Evolutionary conservation across 1,140 invertebrate species (phyloP), one percentile per base, ranked within the genome.

Genomic region (Triops longicaudatus): DNA sequence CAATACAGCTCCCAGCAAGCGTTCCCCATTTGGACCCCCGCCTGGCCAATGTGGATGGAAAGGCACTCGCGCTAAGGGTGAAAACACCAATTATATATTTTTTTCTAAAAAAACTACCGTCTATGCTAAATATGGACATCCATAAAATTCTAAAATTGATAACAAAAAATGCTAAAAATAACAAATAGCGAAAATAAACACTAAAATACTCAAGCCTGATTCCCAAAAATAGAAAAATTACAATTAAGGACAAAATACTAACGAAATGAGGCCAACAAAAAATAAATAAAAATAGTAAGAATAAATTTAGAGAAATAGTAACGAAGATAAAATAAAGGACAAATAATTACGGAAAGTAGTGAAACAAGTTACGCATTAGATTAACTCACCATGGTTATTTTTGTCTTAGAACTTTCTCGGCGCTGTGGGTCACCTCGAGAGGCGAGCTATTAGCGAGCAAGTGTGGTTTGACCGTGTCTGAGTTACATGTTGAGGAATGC

Each of bases 1-100:
- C 87, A 88, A 81, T 87, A 88, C 77, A 89, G 83, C 80, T 88
- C 87, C 88, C 88, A 88, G 80, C 88, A 88, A 75, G 77, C 77
- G 28, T 78, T 78, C 11, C 78, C 76, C 72, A 88, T 88, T 83
- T 88, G 87, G 17, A 88, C 87, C 73, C 87, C 87, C 44, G 87
- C 87, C 81, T 87, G 87, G 26, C 74, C 74, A n/a, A 75, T 75
- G 26, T 75, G 74, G 63, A 75, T 75, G 12, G 74, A 75, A 75
- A 75, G 43, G 41, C 74, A 75, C 43, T 75, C 74, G 17, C 73
- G 42, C 63, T 75, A 42, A 26, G 74, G 28, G 43, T 74, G 74
- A 42, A 75, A 75, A 75, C 26, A 75, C 27, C 22, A 75, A 22
- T 75, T 43, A 41, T 41, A 75, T 26, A 11, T 44, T 43, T 7